Percentiles rank a stretch among this genome's conserved stretches.
These are phyloP conservation scores for Oxygymnocypris stewartii DNA, from an alignment of 2,113 vertebrate species.

Conservation along the genomic window DNA sequence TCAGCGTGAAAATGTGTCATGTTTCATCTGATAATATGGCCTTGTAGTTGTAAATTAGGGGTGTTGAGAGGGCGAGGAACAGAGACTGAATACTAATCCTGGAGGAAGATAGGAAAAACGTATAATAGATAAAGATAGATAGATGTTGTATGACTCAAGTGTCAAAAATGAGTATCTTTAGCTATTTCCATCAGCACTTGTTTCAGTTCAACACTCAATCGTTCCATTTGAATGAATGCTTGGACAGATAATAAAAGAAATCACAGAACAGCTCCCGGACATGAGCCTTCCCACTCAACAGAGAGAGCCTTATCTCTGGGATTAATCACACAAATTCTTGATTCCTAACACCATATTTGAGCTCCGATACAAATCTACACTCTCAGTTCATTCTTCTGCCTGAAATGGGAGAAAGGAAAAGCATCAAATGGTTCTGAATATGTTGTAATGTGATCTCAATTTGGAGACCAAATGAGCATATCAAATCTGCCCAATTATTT, in stretches of 20 bases:
- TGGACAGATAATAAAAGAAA: slow-evolving; percentile 37
- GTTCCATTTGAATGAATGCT: slow-evolving; percentile 22
- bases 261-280: slow-evolving; percentile 6
- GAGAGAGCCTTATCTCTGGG: slow-evolving; percentile 3
- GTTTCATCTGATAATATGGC: slow-evolving; percentile 27
- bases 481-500: neutral
- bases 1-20: slow-evolving; percentile 12
- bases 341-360: neutral
- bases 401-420: neutral
- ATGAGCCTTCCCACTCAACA: slow-evolving; percentile 27
- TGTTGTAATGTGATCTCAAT: neutral
- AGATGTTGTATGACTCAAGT: slow-evolving; percentile 1
- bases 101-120: neutral
- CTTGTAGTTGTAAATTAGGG: slow-evolving; percentile 9
- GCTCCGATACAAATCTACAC: neutral
- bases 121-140: neutral
- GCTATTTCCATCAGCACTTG: neutral
- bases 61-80: neutral
- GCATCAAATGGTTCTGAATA: neutral
- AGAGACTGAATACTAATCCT: neutral
- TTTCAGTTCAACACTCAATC: slow-evolving; percentile 7
- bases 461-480: neutral
- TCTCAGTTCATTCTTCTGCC: neutral
- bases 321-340: slow-evolving; percentile 28
- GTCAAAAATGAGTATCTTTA: neutral